A percentile compares a stretch with the other conserved stretches of the same genome.
phyloP scores from a whole-genome alignment of 2,888 invertebrate genomes.

The Lottia scabra region DNA sequence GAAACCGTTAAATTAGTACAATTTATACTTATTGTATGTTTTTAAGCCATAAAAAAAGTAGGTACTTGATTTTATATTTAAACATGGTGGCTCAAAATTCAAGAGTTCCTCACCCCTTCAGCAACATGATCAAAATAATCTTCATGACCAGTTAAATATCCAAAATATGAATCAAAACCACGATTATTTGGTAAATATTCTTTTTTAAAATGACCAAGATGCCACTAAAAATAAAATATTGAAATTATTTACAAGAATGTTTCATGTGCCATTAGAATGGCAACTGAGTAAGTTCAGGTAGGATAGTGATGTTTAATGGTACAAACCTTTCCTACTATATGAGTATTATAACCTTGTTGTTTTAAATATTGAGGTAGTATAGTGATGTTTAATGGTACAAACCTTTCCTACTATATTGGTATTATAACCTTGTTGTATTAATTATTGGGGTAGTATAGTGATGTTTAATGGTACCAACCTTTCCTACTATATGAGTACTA shows the following conservation, averaged over 20 bases:
- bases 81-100: too few relatives aligned
- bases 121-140: conserved; percentile 88
- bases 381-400: conserved; percentile 36
- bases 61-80: too few relatives aligned
- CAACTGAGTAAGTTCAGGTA: too few relatives aligned
- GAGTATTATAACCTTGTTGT: background rate
- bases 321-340: background rate
- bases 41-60: too few relatives aligned
- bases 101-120: conserved; percentile 12
- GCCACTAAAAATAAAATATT: conserved; percentile 73
- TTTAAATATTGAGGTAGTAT: background rate
- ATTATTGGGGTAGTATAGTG: conserved; percentile 83
- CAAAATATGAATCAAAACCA: conserved; percentile 85
- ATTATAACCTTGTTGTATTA: conserved; percentile 82
- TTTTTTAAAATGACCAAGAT: conserved; percentile 80
- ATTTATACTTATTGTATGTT: too few relatives aligned
- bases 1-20: too few relatives aligned
- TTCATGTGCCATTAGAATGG: background rate
- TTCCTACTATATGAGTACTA: conserved; percentile 82
- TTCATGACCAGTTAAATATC: conserved; percentile 88
- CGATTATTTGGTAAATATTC: conserved; percentile 80
- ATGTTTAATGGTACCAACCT: conserved; percentile 81
- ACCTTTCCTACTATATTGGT: conserved; percentile 84
- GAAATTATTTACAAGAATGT: background rate
- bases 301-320: background rate